Percentiles rank a stretch among this genome's conserved stretches.
These are phyloP conservation scores for Sus scrofa DNA, from an alignment of 2,113 vertebrate genomes.

Conservation along the genomic window DNA sequence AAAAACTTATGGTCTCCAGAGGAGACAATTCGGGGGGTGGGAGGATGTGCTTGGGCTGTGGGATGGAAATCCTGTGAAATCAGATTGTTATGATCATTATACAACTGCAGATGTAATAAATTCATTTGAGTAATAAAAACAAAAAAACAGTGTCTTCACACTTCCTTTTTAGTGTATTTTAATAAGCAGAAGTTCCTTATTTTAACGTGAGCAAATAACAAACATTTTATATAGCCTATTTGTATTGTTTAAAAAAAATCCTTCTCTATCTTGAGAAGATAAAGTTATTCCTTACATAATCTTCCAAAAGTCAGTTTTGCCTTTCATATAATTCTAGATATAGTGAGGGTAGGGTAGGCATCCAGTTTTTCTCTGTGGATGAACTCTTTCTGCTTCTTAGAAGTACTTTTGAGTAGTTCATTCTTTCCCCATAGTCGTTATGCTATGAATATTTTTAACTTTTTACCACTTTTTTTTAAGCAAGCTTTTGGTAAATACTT, in stretches of 20 bases:
- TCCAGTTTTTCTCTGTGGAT: not conserved
- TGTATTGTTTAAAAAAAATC: constrained; percentile 11
- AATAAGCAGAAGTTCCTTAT: not conserved
- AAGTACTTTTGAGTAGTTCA: not conserved
- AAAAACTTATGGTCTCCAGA: too few species aligned
- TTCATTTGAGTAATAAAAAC: too few species aligned
- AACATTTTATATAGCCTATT: not conserved
- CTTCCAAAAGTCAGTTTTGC: not conserved
- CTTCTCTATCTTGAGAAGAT: not conserved
- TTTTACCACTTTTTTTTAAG: not conserved
- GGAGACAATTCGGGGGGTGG: too few species aligned
- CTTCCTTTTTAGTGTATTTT: constrained; percentile 11
- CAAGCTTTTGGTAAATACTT: not conserved
- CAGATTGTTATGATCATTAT: too few species aligned
- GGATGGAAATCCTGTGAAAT: too few species aligned
- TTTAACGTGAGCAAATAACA: constrained; percentile 40
- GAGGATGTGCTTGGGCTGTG: too few species aligned
- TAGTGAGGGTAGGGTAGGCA: not conserved
- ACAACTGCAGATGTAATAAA: too few species aligned
- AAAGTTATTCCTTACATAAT: not conserved
- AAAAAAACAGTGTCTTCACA: not conserved
- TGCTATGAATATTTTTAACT: not conserved
- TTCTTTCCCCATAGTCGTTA: not conserved
- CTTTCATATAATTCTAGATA: not conserved
- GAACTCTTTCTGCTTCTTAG: not conserved